Evolutionary conservation across 2,113 vertebrate species (phyloP).

Genomic region (Sisor rabdophorus): DNA sequence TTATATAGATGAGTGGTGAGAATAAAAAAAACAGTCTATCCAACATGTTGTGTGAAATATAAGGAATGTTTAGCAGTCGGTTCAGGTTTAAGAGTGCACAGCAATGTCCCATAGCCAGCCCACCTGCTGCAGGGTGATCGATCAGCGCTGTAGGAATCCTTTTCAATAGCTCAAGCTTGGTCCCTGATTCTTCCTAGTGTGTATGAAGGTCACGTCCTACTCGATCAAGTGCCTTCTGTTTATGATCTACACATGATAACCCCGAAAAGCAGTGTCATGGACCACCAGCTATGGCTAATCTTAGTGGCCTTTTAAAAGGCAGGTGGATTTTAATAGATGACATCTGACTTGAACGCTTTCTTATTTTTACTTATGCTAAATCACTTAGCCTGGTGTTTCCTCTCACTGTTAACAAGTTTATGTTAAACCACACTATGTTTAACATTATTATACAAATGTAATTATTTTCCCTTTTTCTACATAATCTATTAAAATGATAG

Average conservation of each 20-base stretch:
- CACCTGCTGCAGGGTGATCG: constrained; percentile 65
- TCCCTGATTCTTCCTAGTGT: constrained; percentile 25
- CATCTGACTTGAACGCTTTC: constrained; percentile 55
- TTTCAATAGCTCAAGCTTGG: constrained; percentile 24
- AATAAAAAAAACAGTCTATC: not conserved
- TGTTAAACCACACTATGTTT: no score
- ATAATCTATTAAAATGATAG: no score
- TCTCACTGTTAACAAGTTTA: no score
- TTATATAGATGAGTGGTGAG: constrained; percentile 20
- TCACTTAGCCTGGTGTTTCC: constrained; percentile 22
- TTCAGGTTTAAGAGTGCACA: constrained; percentile 49
- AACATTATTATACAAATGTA: no score
- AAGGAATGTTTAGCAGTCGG: constrained; percentile 59
- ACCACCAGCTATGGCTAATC: constrained; percentile 29
- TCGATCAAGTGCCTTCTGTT: constrained; percentile 39
- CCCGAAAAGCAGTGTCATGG: constrained; percentile 26
- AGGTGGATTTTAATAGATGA: constrained; percentile 43
- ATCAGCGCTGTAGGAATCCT: constrained; percentile 54
- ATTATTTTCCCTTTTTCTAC: no score
- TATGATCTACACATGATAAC: constrained; percentile 16
- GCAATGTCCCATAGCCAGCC: constrained; percentile 53
- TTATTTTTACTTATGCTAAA: constrained; percentile 51
- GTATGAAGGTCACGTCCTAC: constrained; percentile 47
- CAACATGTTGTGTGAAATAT: constrained; percentile 15
- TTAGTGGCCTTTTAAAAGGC: constrained; percentile 23